Evolutionary conservation across 2,797 vertebrate species (phyloP).

Genomic region (Taenioides sp.): DNA sequence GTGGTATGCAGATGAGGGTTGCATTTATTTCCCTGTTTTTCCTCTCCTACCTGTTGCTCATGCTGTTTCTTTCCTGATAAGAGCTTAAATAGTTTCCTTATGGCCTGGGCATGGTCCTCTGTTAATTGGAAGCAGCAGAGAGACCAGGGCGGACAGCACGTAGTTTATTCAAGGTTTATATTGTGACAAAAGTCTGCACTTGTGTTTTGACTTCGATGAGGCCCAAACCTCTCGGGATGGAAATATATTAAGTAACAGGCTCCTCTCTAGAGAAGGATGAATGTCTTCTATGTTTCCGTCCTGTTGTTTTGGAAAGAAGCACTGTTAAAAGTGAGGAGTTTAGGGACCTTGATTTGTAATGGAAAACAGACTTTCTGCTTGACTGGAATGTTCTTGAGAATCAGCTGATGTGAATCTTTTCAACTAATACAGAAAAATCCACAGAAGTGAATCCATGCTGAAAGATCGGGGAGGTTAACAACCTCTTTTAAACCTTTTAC

Average conservation of each 20-base stretch:
- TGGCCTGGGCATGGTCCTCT: background rate
- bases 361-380: slow-evolving; percentile 46
- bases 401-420: slow-evolving; percentile 34
- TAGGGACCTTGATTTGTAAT: slow-evolving; percentile 41
- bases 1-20: slow-evolving; percentile 22
- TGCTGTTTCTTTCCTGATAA: slow-evolving; percentile 13
- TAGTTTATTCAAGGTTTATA: slow-evolving; percentile 10
- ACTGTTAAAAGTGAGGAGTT: slow-evolving; percentile 35
- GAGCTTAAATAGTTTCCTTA: background rate
- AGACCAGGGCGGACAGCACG: slow-evolving; percentile 8
- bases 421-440: background rate
- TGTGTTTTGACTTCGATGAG: slow-evolving; percentile 27
- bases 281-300: slow-evolving; percentile 34
- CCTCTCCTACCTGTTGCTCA: slow-evolving; percentile 3
- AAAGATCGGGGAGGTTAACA: background rate
- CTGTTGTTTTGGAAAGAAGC: slow-evolving; percentile 54
- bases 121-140: background rate
- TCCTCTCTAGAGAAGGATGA: slow-evolving; percentile 48
- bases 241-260: slow-evolving; percentile 56
- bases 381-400: slow-evolving; percentile 34
- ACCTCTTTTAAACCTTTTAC: background rate
- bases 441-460: background rate
- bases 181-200: slow-evolving; percentile 11
- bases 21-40: slow-evolving; percentile 27
- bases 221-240: slow-evolving; percentile 30